Percentiles rank a stretch among this genome's conserved stretches.
Evolutionary conservation across 2,113 vertebrate genomes (phyloP).

Genomic region (Phoenicopterus ruber): DNA sequence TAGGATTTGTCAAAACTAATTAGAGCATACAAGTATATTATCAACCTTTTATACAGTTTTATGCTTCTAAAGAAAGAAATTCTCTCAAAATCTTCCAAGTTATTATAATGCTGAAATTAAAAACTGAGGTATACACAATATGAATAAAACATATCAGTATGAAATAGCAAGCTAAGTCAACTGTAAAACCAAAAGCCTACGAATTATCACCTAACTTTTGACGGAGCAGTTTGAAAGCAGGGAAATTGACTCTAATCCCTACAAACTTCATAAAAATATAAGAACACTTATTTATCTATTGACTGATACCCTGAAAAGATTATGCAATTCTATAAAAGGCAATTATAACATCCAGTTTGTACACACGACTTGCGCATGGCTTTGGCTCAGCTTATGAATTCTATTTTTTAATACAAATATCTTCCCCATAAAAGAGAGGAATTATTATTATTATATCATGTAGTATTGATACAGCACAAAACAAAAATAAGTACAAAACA

Average conservation of each 20-base stretch:
- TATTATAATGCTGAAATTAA: conserved; percentile 5
- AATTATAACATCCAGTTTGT: neutral
- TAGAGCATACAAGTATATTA: conserved; percentile 34
- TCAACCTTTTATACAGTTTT: neutral
- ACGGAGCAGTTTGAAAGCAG: neutral
- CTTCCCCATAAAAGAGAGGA: neutral
- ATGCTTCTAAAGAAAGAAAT: conserved; percentile 27
- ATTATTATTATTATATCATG: neutral
- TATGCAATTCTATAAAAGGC: neutral
- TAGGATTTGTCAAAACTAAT: conserved; percentile 46
- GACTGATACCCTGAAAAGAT: neutral
- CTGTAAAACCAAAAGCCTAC: neutral
- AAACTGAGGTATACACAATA: neutral
- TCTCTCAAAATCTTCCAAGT: neutral
- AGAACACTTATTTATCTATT: neutral
- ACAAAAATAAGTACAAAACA: neutral
- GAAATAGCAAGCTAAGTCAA: conserved; percentile 2
- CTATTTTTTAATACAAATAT: neutral
- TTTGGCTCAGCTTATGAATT: neutral
- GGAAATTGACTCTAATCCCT: neutral
- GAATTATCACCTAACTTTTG: neutral
- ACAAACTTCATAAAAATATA: neutral
- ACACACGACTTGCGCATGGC: fast-evolving
- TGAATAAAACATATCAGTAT: neutral
- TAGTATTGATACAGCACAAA: neutral